Base-by-base conservation (phyloP, 2,113 vertebrate species). In the Maccullochella peelii region DNA sequence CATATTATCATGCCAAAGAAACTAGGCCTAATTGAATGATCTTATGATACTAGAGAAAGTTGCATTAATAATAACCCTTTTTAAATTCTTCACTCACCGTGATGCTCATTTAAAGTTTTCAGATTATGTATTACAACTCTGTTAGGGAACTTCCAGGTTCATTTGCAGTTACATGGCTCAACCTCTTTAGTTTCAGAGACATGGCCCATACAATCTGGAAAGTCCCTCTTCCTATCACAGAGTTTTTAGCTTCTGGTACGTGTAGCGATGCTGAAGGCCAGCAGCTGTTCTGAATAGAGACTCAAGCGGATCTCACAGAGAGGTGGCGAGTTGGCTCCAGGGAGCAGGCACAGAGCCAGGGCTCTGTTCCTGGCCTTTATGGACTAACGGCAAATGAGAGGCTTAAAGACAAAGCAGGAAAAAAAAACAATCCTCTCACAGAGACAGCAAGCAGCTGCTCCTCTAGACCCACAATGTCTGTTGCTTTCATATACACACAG, bases 371-470 rank as follows among this genome's bases (percentile, higher is more conserved):
- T 72, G 88, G 85, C 85, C 87, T 89, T 92, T 90, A 88, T 79
- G 65, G 71, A 87, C 79, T 74, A 91, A 93, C 58, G 49, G 88
- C 90, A 92, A 93, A 92, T 84, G 89, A 86, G 78, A 79, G 87
- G 91, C 84, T 94, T 88, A 92, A 72, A 89, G 81, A 94, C 93
- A 93, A 92, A 90, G 87, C 63, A 59, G 65, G 69, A 73, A 54
- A 38, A 65, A 71, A 74, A 75, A 73, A 50, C 77, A 82, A 85
- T 86, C 85, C 88, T 79, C 65, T 88, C 80, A 80, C 73, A 86
- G 82, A 91, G 83, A 94, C 78, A 83, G 71, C 62, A 42, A 82
- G 79, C 94, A 95, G 95, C 95, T 95, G 95, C 89, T 92, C 52
- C 89, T 88, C 74, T 69, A 88, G 25, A 91, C 87, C 77, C 79